Conservation (phyloP, 2,797 vertebrate genomes). For the Poeciliopsis gracilis region DNA sequence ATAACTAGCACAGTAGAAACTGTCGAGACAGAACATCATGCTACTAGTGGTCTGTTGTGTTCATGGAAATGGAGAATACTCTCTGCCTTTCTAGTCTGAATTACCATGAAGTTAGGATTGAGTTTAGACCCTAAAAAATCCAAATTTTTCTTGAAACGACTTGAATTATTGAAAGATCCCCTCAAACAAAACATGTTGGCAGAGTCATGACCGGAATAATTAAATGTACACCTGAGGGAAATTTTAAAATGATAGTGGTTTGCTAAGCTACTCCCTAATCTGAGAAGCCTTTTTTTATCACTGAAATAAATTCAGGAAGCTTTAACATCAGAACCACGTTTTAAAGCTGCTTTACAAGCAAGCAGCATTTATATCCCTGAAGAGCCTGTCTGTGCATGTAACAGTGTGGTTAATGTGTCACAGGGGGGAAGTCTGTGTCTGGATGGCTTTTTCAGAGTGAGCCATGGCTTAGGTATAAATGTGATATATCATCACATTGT, state of each 20-base stretch:
- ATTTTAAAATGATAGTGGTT: not conserved
- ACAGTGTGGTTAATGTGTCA: slow-evolving; percentile 45
- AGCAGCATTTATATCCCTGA: slow-evolving; percentile 26
- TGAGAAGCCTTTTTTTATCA: not conserved
- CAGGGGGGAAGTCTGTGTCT: slow-evolving; percentile 23
- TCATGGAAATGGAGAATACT: not conserved
- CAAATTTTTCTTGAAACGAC: not conserved
- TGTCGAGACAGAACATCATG: not conserved
- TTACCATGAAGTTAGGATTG: not conserved
- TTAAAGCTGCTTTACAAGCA: slow-evolving; percentile 29
- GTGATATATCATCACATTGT: slow-evolving; percentile 42
- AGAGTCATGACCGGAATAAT: not conserved
- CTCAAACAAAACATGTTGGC: not conserved
- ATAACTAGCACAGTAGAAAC: not conserved
- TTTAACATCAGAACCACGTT: slow-evolving; percentile 12
- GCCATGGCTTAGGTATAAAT: slow-evolving; percentile 39
- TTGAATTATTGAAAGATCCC: not conserved
- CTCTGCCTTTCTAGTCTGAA: not conserved
- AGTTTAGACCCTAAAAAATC: not conserved
- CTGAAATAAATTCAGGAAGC: not conserved
- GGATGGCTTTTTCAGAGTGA: slow-evolving; percentile 24
- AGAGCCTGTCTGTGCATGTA: slow-evolving; percentile 56
- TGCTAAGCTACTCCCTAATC: not conserved
- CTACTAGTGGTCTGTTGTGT: not conserved
- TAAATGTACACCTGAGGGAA: not conserved